phyloP scores from a whole-genome alignment of 2,113 vertebrate species.

The Redunca redunca region DNA sequence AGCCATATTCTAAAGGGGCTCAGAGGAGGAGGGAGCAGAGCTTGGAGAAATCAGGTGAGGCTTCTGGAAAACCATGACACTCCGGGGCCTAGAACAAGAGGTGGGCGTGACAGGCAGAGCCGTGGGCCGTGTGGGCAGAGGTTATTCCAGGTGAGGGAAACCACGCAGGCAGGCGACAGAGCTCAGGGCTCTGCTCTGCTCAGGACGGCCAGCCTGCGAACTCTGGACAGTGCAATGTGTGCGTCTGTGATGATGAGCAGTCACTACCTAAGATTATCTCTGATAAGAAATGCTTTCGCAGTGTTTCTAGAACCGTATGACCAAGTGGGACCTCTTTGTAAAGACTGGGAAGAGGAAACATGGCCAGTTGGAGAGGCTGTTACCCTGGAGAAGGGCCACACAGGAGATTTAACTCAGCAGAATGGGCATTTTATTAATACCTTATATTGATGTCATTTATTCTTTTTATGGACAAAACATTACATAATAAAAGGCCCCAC shows the following conservation, averaged over 20 bases:
- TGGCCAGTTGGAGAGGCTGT: neutral
- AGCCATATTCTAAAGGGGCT: neutral
- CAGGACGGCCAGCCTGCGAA: neutral
- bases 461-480: neutral
- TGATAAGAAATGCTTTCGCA: neutral
- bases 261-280: neutral
- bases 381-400: neutral
- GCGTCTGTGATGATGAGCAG: fast-evolving
- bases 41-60: neutral
- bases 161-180: neutral
- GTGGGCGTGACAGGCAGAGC: slow-evolving; percentile 69
- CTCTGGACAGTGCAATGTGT: neutral
- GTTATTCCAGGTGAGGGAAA: slow-evolving; percentile 66
- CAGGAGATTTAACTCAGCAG: neutral
- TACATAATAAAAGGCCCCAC: neutral
- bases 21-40: slow-evolving; percentile 20
- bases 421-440: neutral
- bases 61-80: slow-evolving; percentile 36
- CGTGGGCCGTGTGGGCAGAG: slow-evolving; percentile 42
- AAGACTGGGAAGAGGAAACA: neutral
- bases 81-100: slow-evolving; percentile 29
- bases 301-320: neutral
- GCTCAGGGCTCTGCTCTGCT: neutral
- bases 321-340: neutral
- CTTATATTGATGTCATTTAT: neutral